Evolutionary conservation across 2,113 vertebrate genomes (phyloP).

Genomic region (Cyphotilapia sp.): DNA sequence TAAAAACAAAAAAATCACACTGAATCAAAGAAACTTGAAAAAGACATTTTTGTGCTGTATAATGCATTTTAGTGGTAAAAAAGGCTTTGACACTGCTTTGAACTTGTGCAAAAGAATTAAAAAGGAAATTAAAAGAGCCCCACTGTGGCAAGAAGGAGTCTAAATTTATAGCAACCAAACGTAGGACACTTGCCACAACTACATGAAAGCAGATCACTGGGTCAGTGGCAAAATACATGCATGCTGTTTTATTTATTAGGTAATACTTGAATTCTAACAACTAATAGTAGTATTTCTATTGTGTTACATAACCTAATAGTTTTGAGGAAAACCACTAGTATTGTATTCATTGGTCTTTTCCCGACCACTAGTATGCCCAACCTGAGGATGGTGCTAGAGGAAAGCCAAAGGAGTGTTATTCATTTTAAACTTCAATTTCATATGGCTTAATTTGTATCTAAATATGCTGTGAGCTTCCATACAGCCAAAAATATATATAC

Average conservation of each 20-base stretch:
- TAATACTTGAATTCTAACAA: background rate
- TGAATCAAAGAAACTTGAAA: background rate
- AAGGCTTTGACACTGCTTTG: background rate
- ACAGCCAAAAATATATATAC: background rate
- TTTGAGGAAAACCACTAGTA: background rate
- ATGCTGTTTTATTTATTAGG: background rate
- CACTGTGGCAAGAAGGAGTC: background rate
- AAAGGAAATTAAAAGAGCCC: background rate
- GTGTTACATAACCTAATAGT: background rate
- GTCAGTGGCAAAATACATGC: background rate
- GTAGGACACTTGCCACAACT: background rate
- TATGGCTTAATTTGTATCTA: background rate
- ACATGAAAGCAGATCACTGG: background rate
- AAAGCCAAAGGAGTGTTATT: background rate
- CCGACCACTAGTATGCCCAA: background rate
- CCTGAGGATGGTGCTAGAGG: conserved; percentile 43
- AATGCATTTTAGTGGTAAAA: background rate
- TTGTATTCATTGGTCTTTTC: background rate
- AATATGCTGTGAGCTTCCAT: background rate
- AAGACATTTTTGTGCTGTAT: background rate
- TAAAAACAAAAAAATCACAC: background rate
- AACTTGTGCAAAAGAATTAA: background rate
- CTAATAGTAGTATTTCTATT: background rate
- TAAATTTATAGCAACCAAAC: background rate
- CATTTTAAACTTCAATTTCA: background rate